phyloP scores from a whole-genome alignment of 35 echinoderm and acorn worm species.

The Anneissia japonica region DNA sequence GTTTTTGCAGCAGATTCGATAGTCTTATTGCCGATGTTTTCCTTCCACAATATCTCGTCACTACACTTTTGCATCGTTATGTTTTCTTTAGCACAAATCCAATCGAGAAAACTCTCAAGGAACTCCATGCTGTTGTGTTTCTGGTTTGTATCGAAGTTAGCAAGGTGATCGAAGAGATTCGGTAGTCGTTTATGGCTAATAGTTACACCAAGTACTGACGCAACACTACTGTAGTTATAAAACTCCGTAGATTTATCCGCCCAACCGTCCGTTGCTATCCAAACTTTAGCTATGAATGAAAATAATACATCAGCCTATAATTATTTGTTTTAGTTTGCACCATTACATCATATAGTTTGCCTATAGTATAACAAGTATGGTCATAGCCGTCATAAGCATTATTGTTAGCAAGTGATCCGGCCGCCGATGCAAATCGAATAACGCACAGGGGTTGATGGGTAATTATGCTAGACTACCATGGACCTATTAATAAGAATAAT shows the following conservation, averaged over 20 bases:
- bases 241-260: neutral
- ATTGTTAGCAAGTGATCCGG: no score
- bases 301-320: no score
- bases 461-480: no score
- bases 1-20: conserved; percentile 22
- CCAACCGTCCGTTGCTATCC: neutral
- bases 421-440: no score
- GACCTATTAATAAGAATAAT: no score
- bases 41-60: neutral
- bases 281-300: neutral
- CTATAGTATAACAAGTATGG: no score
- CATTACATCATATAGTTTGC: no score
- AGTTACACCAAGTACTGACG: neutral
- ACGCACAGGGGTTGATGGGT: no score
- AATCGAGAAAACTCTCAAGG: neutral
- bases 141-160: neutral
- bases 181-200: neutral
- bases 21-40: neutral
- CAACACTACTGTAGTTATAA: neutral
- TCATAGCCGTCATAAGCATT: no score
- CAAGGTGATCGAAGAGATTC: neutral
- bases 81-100: conserved; percentile 58
- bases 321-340: no score
- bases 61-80: conserved; percentile 27
- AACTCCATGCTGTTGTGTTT: neutral